phyloP scores from a whole-genome alignment of 1,140 invertebrate species.

The Leguminivora glycinivorella region DNA sequence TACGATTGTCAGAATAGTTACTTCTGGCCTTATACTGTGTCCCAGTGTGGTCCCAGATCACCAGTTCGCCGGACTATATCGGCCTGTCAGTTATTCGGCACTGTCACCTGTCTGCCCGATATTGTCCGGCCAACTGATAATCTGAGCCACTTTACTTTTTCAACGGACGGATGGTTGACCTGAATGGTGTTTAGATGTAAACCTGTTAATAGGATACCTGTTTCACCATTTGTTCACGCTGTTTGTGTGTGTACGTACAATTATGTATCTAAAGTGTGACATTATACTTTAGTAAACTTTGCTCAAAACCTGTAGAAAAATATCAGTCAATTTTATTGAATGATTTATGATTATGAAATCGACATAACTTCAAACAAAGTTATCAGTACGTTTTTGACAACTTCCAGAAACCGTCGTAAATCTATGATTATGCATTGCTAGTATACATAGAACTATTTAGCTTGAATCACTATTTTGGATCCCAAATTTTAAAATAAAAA shows the following conservation, averaged over 20 bases:
- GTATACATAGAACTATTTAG: background rate
- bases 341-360: background rate
- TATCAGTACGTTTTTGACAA: background rate
- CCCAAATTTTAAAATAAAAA: slow-evolving; percentile 9
- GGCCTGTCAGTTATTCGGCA: no score
- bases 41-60: no score
- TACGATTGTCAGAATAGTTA: no score
- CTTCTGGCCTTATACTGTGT: no score
- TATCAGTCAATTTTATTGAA: background rate
- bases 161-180: background rate
- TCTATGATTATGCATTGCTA: slow-evolving; percentile 9
- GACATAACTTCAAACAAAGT: background rate
- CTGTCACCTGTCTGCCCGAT: no score
- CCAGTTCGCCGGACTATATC: no score
- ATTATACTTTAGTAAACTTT: background rate
- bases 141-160: no score
- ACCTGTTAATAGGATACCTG: background rate
- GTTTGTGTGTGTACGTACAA: background rate
- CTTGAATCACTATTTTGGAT: slow-evolving; percentile 10
- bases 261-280: background rate
- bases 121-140: no score
- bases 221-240: background rate
- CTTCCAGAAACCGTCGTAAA: slow-evolving; percentile 10
- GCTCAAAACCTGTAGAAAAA: background rate
- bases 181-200: background rate